Percentiles rank a stretch among this genome's conserved stretches.
These are phyloP conservation scores for Drosophila neocordata DNA, from an alignment of 1,140 invertebrate species.

Conservation along the genomic window DNA sequence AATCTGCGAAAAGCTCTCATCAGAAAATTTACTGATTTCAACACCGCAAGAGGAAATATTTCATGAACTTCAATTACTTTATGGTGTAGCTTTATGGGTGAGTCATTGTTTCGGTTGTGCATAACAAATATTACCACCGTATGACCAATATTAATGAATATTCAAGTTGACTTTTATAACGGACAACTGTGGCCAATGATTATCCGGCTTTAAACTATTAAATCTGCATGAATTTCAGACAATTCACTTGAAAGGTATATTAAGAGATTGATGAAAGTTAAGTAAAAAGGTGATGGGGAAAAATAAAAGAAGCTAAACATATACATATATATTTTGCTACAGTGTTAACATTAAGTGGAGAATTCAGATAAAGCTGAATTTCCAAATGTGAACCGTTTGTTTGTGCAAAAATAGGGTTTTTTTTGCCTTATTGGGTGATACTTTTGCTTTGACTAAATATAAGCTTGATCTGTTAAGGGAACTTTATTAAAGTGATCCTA, in stretches of 20 bases:
- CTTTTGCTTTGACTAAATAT: too few relatives aligned
- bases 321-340: too few relatives aligned
- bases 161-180: slow-evolving; percentile 42
- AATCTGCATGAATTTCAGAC: background rate
- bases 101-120: slow-evolving; percentile 17
- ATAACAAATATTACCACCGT: slow-evolving; percentile 42
- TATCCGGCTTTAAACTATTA: background rate
- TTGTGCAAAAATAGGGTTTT: too few relatives aligned
- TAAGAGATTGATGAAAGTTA: background rate
- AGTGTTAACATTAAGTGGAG: too few relatives aligned
- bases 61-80: slow-evolving; percentile 33
- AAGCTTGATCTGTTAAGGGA: too few relatives aligned
- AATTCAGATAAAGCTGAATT: too few relatives aligned
- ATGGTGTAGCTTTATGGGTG: slow-evolving; percentile 22
- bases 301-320: too few relatives aligned
- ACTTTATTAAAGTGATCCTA: too few relatives aligned
- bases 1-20: slow-evolving; percentile 9
- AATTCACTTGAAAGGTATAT: background rate
- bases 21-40: slow-evolving; percentile 11
- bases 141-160: slow-evolving; percentile 48
- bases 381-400: too few relatives aligned
- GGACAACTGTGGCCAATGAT: background rate
- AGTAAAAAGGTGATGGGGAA: background rate
- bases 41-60: slow-evolving; percentile 30
- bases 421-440: too few relatives aligned